phyloP scores from a whole-genome alignment of 2,888 invertebrate genomes.

The Uropetala carovei region DNA sequence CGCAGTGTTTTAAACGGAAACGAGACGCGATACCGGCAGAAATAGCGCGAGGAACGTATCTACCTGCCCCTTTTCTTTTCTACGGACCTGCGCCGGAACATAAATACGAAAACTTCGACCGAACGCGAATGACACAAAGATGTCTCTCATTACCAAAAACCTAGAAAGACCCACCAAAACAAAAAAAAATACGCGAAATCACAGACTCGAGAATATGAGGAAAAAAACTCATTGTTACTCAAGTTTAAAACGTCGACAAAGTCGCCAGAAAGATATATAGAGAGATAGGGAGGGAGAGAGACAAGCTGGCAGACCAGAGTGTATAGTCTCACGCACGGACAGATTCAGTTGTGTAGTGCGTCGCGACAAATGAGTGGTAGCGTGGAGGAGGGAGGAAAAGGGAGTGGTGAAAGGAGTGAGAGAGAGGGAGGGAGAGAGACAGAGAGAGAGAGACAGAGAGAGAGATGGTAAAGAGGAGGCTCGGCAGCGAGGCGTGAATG shows the following conservation, averaged over 20 bases:
- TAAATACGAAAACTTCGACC: too few relatives aligned
- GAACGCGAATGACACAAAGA: too few relatives aligned
- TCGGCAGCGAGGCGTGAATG: constrained; percentile 54
- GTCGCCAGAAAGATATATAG: not conserved
- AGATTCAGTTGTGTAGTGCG: constrained; percentile 37
- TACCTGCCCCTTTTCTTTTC: too few relatives aligned
- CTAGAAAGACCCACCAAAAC: too few relatives aligned
- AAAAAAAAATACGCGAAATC: too few relatives aligned
- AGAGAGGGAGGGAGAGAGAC: constrained; percentile 14
- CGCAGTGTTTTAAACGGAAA: too few relatives aligned
- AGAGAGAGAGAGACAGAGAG: not conserved
- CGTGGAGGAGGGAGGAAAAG: not conserved
- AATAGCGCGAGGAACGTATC: too few relatives aligned
- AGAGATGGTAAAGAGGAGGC: not conserved
- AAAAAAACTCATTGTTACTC: too few relatives aligned
- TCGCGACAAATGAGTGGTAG: constrained; percentile 29
- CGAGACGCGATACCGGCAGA: too few relatives aligned
- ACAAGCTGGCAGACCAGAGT: not conserved
- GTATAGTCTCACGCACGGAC: constrained; percentile 31
- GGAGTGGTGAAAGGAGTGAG: constrained; percentile 29
- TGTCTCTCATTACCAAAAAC: too few relatives aligned
- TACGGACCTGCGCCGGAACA: too few relatives aligned
- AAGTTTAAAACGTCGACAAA: not conserved
- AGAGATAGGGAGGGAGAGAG: not conserved
- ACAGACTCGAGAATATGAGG: too few relatives aligned